Evolutionary conservation across 2,113 vertebrate genomes (phyloP), one percentile per base, ranked within the genome.

Genomic region (Silurus glanis): DNA sequence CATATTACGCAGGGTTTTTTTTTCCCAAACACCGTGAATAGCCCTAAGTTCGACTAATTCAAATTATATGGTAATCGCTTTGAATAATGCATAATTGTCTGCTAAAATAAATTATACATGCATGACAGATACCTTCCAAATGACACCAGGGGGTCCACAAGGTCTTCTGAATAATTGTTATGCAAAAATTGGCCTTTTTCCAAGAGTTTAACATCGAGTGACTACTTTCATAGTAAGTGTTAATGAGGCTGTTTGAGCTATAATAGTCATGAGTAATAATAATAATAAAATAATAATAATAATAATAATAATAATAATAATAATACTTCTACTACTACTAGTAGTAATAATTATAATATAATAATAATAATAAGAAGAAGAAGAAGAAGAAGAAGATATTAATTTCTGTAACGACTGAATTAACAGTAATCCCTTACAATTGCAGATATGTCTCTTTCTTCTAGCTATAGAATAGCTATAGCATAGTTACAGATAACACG

Each of bases 11-110:
- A 56, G 69, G 8, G 17, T 79, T 56, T 56, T 87, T 78, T 62
- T 81, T 59, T 84, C 19, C 64, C 64, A 47, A 53, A 76, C 83
- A 62, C 62, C 0, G 9, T 80, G 84, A 80, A 86, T 37, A 79
- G 83, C 72, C 79, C 85, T 72, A 59, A 74, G 71, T 83, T 83
- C 64, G 28, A 62, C 72, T 83, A 80, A 89, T 85, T 89, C 86
- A 89, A 87, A 89, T 89, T 37, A 74, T 85, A 89, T 89, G 88
- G 64, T 87, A 89, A 87, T 87, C 51, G n/a, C n/a, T 85, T 71
- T 83, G 88, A 87, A 89, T 89, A 89, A 89, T 89, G 86, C 84
- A 87, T 87, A 83, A 83, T 87, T 87, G 86, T 85, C 58, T 83
- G 86, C 85, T 83, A 6, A 74, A 72, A 87, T 87, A 64, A 66